A percentile compares a stretch with the other conserved stretches of the same genome.
phyloP scores from a whole-genome alignment of 1,140 invertebrate genomes.

The Dinothrombium tinctorium region DNA sequence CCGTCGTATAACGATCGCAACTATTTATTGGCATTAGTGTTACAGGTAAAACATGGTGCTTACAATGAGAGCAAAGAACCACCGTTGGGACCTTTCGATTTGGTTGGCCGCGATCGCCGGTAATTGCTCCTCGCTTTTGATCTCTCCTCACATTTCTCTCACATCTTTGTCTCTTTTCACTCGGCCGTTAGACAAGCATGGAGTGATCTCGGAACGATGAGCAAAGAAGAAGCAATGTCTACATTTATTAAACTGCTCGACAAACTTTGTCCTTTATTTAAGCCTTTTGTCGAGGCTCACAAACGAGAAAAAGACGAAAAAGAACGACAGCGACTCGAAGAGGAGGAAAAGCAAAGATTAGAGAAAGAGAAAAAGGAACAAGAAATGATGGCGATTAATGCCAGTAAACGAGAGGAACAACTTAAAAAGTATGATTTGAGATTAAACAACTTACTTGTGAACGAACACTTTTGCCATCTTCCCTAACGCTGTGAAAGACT shows the following conservation, averaged over 20 bases:
- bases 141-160: conserved; percentile 5
- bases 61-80: conserved; percentile 45
- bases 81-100: conserved; percentile 73
- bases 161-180: background rate
- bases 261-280: conserved; percentile 61
- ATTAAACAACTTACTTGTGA: conserved; percentile 16
- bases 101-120: conserved; percentile 75
- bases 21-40: conserved; percentile 65
- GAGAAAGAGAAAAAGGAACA: conserved; percentile 25
- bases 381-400: background rate
- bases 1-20: conserved; percentile 80
- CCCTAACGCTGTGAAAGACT: background rate
- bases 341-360: conserved; percentile 31
- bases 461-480: no score
- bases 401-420: conserved; percentile 29
- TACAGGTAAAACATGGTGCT: conserved; percentile 68
- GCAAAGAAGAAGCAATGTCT: conserved; percentile 58
- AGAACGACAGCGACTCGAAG: conserved; percentile 33
- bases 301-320: conserved; percentile 56
- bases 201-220: conserved; percentile 66
- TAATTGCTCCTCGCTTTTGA: conserved; percentile 17
- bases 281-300: conserved; percentile 70
- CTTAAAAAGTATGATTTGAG: conserved; percentile 22
- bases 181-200: conserved; percentile 40
- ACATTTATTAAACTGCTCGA: conserved; percentile 72